Evolutionary conservation across 2,113 vertebrate genomes (phyloP).

Genomic region (Dasypus novemcinctus): DNA sequence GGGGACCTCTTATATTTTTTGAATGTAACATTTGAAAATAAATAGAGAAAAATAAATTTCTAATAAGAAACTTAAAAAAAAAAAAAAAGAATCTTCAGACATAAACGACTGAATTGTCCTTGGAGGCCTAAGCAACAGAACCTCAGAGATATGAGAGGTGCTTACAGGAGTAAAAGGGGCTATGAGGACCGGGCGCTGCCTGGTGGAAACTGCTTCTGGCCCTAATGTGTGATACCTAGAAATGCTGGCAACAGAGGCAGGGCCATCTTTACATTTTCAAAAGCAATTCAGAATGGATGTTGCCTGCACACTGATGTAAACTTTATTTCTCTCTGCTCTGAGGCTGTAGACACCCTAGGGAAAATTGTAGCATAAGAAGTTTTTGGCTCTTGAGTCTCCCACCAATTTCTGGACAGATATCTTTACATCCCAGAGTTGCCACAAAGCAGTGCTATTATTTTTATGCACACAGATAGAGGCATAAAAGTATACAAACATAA

Average conservation of each 20-base stretch:
- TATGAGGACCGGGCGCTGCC: not conserved
- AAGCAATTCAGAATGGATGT: not conserved
- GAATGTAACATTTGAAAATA: too few species aligned
- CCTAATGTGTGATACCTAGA: not conserved
- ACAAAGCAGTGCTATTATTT: not conserved
- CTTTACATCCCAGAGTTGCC: not conserved
- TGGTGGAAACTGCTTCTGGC: not conserved
- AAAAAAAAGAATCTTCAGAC: not conserved
- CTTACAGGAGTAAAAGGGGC: not conserved
- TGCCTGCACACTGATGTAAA: not conserved
- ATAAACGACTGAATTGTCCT: not conserved
- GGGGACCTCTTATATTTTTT: too few species aligned
- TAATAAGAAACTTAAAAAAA: too few species aligned
- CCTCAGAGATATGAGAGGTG: not conserved
- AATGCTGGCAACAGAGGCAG: not conserved
- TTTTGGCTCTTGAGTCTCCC: not conserved
- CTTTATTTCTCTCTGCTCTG: not conserved
- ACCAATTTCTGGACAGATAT: not conserved
- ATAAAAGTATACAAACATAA: slow-evolving; percentile 38
- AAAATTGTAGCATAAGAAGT: not conserved
- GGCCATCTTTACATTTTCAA: not conserved
- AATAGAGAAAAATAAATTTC: too few species aligned
- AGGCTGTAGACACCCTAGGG: not conserved
- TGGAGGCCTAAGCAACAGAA: not conserved
- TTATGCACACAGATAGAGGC: not conserved